Evolutionary conservation across 92 coral and sea anemone genomes (phyloP).

Genomic region (Zoanthus gigantus): DNA sequence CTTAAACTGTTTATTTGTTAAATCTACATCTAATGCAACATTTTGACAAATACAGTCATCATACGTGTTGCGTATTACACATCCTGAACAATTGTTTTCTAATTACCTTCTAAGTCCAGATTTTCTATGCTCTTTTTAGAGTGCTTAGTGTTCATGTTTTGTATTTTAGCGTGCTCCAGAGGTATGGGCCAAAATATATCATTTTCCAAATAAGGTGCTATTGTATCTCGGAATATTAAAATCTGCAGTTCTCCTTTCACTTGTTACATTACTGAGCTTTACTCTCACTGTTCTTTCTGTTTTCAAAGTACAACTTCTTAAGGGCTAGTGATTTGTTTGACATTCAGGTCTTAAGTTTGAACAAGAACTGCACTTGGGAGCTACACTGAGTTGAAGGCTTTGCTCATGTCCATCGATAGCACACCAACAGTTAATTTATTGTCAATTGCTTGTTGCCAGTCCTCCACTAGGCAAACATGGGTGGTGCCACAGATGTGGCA

Average conservation of each 20-base stretch:
- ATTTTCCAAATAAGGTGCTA: no score
- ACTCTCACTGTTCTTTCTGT: slow-evolving; percentile 45
- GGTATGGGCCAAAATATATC: slow-evolving; percentile 25
- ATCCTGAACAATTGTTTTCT: slow-evolving; percentile 2
- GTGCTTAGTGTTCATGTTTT: neutral
- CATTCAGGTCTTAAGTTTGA: slow-evolving; percentile 50
- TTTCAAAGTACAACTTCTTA: slow-evolving; percentile 39
- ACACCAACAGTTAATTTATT: slow-evolving; percentile 44
- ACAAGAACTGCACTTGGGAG: slow-evolving; percentile 32
- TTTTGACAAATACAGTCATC: neutral
- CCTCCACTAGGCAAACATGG: slow-evolving; percentile 50
- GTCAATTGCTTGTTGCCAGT: slow-evolving; percentile 55
- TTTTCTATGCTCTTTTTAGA: slow-evolving; percentile 7
- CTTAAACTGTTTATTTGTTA: no score
- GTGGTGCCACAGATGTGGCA: slow-evolving; percentile 58
- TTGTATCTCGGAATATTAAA: no score
- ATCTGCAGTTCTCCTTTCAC: no score
- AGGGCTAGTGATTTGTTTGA: slow-evolving; percentile 42
- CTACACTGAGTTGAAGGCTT: slow-evolving; percentile 49
- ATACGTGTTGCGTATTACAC: neutral
- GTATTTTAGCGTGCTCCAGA: slow-evolving; percentile 4
- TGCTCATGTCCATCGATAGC: slow-evolving; percentile 34
- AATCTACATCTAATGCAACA: no score
- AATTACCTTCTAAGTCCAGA: slow-evolving; percentile 40
- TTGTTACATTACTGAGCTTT: no score